Evolutionary conservation across 2,888 invertebrate genomes (phyloP).

Genomic region (Pycnomerus fuliginosus): DNA sequence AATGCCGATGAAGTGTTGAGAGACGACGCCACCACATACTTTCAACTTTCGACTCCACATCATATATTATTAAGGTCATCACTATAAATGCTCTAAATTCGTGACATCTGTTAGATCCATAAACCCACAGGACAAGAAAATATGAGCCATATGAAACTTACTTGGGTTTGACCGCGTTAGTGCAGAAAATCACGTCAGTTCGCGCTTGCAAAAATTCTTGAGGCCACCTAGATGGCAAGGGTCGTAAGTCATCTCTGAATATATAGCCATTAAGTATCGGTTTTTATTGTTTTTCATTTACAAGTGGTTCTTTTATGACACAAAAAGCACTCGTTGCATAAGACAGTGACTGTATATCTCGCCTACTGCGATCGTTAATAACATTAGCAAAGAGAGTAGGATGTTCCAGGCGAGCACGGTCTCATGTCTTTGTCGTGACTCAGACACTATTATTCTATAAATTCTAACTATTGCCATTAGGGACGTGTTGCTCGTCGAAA

Average conservation of each 20-base stretch:
- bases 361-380: constrained; percentile 35
- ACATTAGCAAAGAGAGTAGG: constrained; percentile 34
- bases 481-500: constrained; percentile 4
- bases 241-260: constrained; percentile 1
- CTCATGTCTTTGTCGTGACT: constrained; percentile 30
- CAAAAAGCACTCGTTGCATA: constrained; percentile 21
- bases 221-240: too few species aligned
- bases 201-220: too few species aligned
- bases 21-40: too few species aligned
- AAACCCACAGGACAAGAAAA: too few species aligned
- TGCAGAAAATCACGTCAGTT: too few species aligned
- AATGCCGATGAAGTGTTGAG: too few species aligned
- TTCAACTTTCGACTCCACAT: too few species aligned
- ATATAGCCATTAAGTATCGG: constrained; percentile 6
- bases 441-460: constrained; percentile 34
- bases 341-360: constrained; percentile 28
- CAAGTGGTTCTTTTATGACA: constrained; percentile 16
- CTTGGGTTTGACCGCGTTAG: too few species aligned
- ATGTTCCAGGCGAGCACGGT: constrained; percentile 26
- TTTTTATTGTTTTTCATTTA: constrained; percentile 11
- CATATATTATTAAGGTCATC: too few species aligned
- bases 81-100: too few species aligned
- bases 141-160: too few species aligned
- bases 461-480: constrained; percentile 30
- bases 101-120: too few species aligned